Base-by-base conservation (phyloP, 2,113 vertebrate genomes). In the Labeo rohita region DNA sequence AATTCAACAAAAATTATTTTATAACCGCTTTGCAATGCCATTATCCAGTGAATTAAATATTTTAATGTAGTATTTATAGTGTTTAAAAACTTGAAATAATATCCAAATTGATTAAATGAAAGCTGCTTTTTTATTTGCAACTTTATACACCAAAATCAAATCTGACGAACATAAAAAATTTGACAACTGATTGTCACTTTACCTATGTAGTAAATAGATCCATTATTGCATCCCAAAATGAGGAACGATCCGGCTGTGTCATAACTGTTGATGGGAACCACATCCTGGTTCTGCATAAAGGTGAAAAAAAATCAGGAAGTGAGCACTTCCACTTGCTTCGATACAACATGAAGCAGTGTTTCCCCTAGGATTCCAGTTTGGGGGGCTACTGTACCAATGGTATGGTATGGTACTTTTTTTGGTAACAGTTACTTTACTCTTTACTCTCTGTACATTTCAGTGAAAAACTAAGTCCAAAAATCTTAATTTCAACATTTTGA, bases 151-250 rank as follows among this genome's bases (percentile, higher is more conserved):
- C 6, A 16, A 54, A 52, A 52, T 52, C 50, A 70, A 70, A 70
- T 45, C 39, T 21, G 21, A 16, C 11, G n/a, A 70, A 10, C 34
- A 72, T 45, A 21, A 43, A 5, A 72, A 3, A 23, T 28, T 2
- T 18, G 12, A 7, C 15, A 72, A 1, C n/a, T 52, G 74, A 23
- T 8, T 0, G 8, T 54, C 23, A 77, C 49, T 54, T 93, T 84
- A 97, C 97, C 97, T 2, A 98, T 96, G 0, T 98, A 98, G 89
- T 97, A 98, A 93, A 98, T 97, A 85, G 97, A 96, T 3, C 97
- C 97, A 0, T 98, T 98, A 94, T 95, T 97, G 89, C 97, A 98
- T 50, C 97, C 97, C 0, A 98, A 94, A 82, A 98, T 96, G 47
- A 98, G 95, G 93, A 97, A 97, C 85, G 97, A 98, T 13, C 97